Evolutionary conservation across 35 echinoderm and acorn worm species (phyloP).

Genomic region (Lytechinus pictus): DNA sequence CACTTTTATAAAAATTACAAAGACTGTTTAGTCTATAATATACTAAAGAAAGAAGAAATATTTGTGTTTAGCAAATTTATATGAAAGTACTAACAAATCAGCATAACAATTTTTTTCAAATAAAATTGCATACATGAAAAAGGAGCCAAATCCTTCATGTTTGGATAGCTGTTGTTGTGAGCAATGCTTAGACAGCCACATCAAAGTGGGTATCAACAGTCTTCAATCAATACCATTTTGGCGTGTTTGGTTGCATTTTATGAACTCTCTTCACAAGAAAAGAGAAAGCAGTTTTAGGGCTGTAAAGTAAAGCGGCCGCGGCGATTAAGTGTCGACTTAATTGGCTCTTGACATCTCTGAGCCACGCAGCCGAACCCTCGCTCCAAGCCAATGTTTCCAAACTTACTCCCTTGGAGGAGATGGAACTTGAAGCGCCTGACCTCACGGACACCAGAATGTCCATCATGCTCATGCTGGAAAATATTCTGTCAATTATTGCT

Average conservation of each 20-base stretch:
- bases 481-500: not conserved
- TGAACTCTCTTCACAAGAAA: not conserved
- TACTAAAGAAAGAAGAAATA: too few species aligned
- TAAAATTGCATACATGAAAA: not conserved
- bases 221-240: slow-evolving; percentile 19
- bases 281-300: slow-evolving; percentile 8
- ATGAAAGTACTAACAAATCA: not conserved
- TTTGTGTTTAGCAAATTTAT: not conserved
- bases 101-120: too few species aligned
- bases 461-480: not conserved
- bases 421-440: not conserved
- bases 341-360: not conserved
- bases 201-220: slow-evolving; percentile 8
- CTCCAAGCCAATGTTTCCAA: not conserved
- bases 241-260: not conserved
- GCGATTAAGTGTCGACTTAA: not conserved
- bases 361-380: not conserved
- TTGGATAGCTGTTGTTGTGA: not conserved
- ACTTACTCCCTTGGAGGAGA: not conserved
- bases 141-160: not conserved
- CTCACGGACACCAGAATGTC: not conserved
- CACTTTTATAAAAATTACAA: too few species aligned
- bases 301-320: slow-evolving; percentile 7
- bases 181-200: not conserved
- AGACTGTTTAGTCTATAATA: too few species aligned